phyloP scores from a whole-genome alignment of 2,888 invertebrate species.

The Zele albiditarsus region DNA sequence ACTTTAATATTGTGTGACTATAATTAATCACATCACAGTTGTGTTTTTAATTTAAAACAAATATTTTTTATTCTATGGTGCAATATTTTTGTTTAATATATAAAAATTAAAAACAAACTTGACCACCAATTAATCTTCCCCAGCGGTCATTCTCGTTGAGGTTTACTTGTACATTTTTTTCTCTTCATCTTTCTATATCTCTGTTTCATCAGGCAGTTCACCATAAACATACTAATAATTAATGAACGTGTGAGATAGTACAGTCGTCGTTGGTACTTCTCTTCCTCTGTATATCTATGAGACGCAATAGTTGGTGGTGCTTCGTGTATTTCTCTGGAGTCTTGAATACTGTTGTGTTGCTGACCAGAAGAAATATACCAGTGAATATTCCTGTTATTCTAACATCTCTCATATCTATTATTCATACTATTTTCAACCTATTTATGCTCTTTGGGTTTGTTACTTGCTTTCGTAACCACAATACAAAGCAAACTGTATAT shows the following conservation, averaged over 20 bases:
- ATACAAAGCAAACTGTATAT: background rate
- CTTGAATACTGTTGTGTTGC: slow-evolving; percentile 18
- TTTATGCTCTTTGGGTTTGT: slow-evolving; percentile 14
- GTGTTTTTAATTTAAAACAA: too few relatives aligned
- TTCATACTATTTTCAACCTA: slow-evolving; percentile 20
- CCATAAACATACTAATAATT: slow-evolving; percentile 50
- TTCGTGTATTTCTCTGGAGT: slow-evolving; percentile 34
- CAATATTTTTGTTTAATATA: background rate
- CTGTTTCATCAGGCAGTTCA: slow-evolving; percentile 30
- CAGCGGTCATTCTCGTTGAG: slow-evolving; percentile 29
- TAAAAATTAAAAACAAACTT: slow-evolving; percentile 10
- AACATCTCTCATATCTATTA: slow-evolving; percentile 21
- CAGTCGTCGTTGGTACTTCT: slow-evolving; percentile 16
- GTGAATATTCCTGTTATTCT: slow-evolving; percentile 34
- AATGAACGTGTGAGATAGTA: slow-evolving; percentile 47
- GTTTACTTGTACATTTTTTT: slow-evolving; percentile 36
- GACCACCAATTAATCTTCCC: slow-evolving; percentile 33
- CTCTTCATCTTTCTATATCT: background rate
- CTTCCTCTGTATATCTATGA: slow-evolving; percentile 14
- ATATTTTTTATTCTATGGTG: too few relatives aligned
- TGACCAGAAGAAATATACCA: slow-evolving; percentile 32
- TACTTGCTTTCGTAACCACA: background rate
- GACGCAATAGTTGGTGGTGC: background rate
- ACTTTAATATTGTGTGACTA: too few relatives aligned
- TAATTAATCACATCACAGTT: too few relatives aligned